These are phyloP conservation scores for Amblyopsis hoosieri DNA, from an alignment of 2,797 vertebrate species.

Conservation along the genomic window DNA sequence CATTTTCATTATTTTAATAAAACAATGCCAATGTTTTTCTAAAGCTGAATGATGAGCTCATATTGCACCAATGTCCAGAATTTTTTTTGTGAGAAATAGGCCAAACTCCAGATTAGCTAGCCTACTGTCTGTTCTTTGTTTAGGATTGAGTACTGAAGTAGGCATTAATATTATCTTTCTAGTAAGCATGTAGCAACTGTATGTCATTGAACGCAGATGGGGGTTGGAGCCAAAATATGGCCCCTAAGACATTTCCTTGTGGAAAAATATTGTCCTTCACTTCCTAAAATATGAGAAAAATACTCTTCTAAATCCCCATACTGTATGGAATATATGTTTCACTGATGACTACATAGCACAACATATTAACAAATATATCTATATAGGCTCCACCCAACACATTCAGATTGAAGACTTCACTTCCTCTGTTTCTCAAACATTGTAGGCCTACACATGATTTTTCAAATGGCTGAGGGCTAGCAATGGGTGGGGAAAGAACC, in stretches of 20 bases:
- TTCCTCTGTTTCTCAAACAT: slow-evolving; percentile 22
- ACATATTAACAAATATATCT: too few relatives aligned
- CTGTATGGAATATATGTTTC: too few relatives aligned
- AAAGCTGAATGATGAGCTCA: neutral
- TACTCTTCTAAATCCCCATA: too few relatives aligned
- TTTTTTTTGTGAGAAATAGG: slow-evolving; percentile 4
- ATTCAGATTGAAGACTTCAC: neutral
- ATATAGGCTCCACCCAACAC: too few relatives aligned
- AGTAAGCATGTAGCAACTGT: too few relatives aligned
- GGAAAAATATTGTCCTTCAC: too few relatives aligned
- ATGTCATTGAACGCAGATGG: neutral
- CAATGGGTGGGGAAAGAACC: slow-evolving; percentile 48
- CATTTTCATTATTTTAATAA: too few relatives aligned
- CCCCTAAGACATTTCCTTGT: neutral
- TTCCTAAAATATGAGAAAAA: too few relatives aligned
- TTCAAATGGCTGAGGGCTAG: slow-evolving; percentile 32
- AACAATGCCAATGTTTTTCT: too few relatives aligned
- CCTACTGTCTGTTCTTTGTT: neutral
- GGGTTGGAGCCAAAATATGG: neutral
- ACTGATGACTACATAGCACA: too few relatives aligned
- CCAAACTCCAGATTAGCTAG: neutral
- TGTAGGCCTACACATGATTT: slow-evolving; percentile 29
- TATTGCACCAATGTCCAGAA: neutral
- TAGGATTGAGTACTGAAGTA: too few relatives aligned
- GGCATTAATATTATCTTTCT: too few relatives aligned